These are phyloP conservation scores for Caenorhabditis sp. DNA, from an alignment of 2,888 invertebrate genomes.

Conservation along the genomic window DNA sequence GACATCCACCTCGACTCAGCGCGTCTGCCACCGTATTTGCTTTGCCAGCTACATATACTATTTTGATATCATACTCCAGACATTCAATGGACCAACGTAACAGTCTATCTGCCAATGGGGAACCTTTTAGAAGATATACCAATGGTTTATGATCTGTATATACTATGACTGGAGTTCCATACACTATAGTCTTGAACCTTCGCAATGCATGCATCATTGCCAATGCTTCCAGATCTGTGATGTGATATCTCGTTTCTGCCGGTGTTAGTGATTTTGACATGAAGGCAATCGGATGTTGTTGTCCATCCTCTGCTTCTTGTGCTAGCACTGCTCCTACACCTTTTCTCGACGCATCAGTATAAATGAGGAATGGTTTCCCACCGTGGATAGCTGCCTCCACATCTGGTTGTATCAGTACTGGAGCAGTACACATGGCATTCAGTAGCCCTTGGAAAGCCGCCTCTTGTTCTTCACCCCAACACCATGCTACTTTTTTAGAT, in stretches of 20 bases:
- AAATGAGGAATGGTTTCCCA: neutral
- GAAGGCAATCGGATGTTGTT: slow-evolving; percentile 1
- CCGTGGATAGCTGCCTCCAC: neutral
- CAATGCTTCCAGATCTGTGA: neutral
- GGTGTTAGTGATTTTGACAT: neutral
- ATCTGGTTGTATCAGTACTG: neutral
- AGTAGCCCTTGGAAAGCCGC: neutral
- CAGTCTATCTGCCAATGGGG: neutral
- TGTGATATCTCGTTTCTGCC: neutral
- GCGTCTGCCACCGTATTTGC: neutral
- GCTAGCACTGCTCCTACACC: neutral
- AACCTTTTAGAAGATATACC: neutral
- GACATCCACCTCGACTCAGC: neutral
- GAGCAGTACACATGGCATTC: neutral
- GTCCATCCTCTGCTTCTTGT: neutral
- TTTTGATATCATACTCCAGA: neutral
- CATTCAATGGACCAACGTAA: neutral
- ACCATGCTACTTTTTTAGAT: neutral
- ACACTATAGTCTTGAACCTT: slow-evolving; percentile 6
- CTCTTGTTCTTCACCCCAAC: neutral
- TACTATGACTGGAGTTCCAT: neutral
- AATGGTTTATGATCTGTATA: slow-evolving; percentile 11
- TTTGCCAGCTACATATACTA: neutral
- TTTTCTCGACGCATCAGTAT: neutral
- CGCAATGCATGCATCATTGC: neutral